Conservation (phyloP, 1,140 invertebrate species). For the Goniozus legneri region DNA sequence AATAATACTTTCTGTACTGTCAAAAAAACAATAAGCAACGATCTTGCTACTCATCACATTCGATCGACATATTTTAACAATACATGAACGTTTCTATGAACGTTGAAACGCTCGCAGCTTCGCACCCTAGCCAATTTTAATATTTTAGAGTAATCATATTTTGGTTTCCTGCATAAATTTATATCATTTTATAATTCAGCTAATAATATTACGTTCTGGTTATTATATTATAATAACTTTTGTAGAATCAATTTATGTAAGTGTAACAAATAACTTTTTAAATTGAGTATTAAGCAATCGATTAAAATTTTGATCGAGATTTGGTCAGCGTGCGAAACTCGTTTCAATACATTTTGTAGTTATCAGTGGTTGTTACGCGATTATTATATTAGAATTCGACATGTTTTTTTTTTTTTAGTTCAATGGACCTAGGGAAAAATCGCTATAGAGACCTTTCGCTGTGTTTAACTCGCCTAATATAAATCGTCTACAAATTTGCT, state of each 20-base stretch:
- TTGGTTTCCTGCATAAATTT: background rate
- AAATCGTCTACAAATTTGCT: conserved; percentile 26
- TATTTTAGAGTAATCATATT: too few relatives aligned
- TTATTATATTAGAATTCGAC: conserved; percentile 14
- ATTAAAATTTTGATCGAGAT: too few relatives aligned
- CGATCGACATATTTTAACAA: too few relatives aligned
- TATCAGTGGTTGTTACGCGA: conserved; percentile 13
- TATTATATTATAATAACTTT: background rate
- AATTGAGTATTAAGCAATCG: too few relatives aligned
- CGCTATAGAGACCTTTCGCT: conserved; percentile 17
- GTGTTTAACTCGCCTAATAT: conserved; percentile 21
- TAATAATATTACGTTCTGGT: background rate
- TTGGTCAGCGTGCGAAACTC: background rate
- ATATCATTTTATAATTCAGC: too few relatives aligned
- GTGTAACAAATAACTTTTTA: background rate
- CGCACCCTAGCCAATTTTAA: background rate
- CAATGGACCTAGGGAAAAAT: conserved; percentile 7
- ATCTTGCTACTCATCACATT: background rate
- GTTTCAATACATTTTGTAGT: background rate
- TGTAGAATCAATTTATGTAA: background rate
- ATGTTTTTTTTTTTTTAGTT: conserved; percentile 1
- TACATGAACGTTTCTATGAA: background rate
- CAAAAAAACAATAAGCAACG: background rate
- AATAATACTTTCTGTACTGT: background rate
- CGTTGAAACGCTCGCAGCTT: background rate